Conservation (phyloP, 2,888 invertebrate species). For the Rhagophthalmus giganteus region DNA sequence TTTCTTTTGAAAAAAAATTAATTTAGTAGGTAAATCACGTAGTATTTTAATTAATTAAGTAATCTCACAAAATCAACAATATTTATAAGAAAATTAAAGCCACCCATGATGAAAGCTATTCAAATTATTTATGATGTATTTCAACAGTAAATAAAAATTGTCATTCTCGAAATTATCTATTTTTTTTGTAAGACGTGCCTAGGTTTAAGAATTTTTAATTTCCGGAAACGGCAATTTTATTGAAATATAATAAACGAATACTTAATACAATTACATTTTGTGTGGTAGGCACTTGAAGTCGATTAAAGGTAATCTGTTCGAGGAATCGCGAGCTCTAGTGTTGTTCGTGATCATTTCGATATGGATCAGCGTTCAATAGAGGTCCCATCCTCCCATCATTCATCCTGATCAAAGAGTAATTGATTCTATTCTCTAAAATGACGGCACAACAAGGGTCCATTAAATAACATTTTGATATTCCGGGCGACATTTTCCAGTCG, state of each 20-base stretch:
- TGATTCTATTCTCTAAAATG: conserved; percentile 48
- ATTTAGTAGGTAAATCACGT: no score
- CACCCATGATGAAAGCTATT: no score
- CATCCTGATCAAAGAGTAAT: conserved; percentile 45
- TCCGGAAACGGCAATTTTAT: background rate
- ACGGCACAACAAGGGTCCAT: conserved; percentile 33
- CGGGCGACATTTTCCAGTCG: background rate
- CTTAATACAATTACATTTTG: conserved; percentile 21
- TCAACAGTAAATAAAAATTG: no score
- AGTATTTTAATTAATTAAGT: no score
- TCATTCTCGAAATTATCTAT: no score
- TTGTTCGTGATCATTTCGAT: conserved; percentile 35
- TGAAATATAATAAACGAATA: no score
- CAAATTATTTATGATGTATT: no score
- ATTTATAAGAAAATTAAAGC: no score
- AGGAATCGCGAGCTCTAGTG: conserved; percentile 22
- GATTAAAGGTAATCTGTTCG: conserved; percentile 25
- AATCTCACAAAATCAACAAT: no score
- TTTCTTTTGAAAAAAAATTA: no score
- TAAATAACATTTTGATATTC: conserved; percentile 16
- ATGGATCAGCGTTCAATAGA: conserved; percentile 48
- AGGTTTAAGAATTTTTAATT: background rate
- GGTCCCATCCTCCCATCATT: conserved; percentile 45
- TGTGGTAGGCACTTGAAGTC: conserved; percentile 14
- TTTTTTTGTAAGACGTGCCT: no score